Base-by-base conservation (phyloP, 2,888 invertebrate species). In the Sminthurinus aureus region DNA sequence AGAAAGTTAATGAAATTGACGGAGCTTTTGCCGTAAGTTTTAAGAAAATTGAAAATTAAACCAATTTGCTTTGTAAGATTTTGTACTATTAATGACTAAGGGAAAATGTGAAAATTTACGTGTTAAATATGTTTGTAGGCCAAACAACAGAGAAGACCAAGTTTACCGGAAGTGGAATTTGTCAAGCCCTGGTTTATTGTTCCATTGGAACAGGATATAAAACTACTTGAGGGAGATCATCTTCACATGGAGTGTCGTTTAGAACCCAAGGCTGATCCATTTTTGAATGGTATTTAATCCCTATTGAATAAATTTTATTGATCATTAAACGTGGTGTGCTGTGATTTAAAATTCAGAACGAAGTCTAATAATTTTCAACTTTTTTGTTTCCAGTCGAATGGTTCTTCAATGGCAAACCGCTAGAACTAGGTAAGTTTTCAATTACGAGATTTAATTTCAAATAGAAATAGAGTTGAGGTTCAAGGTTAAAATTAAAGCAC, bases 171-270 rank as follows among this genome's bases (percentile, higher is more conserved):
- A 87, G 92, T 93, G 18, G 93, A 94, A 87, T 97, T 94, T 91
- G 94, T 95, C 50, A 95, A 96, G 90, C 97, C 97, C 66, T 93
- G 95, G 88, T 97, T 96, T 95, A 94, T 94, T 13, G 94, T 94
- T 73, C 96, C 96, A 13, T 92, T 96, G 85, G 93, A 94, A 89
- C 93, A 95, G 18, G 96, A 96, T 90, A 94, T 96, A 90, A 93
- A 93, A 89, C 91, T 97, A 74, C 92, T 94, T 79, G 97, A 97
- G 91, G 94, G 95, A 18, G 95, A 96, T 91, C 93, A 95, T 0
- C 92, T 98, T 77, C 98, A 98, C 90, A 93, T 99, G 86, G 98
- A 99, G 91, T 98, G 96, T 78, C 95, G 96, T 89, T 96, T 99
- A 22, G 96, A 97, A 90, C 98, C 98, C 0, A 96, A 96, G 90